Percentiles rank a stretch among this genome's conserved stretches.
These are phyloP conservation scores for Himalopsyche anomala DNA, from an alignment of 2,888 invertebrate genomes.

Conservation along the genomic window DNA sequence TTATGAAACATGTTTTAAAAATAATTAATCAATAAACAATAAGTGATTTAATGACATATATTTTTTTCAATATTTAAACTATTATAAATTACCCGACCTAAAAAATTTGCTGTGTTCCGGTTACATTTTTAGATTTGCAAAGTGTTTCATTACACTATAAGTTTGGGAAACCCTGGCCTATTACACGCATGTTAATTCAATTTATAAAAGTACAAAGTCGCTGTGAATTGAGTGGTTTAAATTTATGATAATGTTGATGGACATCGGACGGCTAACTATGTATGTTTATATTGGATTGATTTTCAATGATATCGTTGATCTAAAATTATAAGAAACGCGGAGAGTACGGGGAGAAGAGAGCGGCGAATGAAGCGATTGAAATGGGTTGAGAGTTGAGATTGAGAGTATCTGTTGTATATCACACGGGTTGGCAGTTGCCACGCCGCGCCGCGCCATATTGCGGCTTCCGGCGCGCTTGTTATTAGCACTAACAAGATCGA, in stretches of 20 bases:
- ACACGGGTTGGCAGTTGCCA: slow-evolving; percentile 8
- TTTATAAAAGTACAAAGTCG: no score
- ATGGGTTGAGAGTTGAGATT: background rate
- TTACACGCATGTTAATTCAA: no score
- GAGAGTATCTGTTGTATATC: slow-evolving; percentile 14
- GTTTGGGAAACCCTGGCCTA: no score
- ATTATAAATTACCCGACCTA: no score
- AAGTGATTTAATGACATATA: no score
- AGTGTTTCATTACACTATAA: no score
- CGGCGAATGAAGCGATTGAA: background rate
- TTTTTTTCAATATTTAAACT: no score
- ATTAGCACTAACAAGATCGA: slow-evolving; percentile 16
- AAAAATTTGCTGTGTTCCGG: no score
- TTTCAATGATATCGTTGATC: background rate
- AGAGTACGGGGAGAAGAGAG: background rate
- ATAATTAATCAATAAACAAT: no score
- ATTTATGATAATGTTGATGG: background rate
- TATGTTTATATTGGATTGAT: slow-evolving; percentile 8
- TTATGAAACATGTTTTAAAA: no score
- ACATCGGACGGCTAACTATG: background rate
- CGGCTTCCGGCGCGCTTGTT: slow-evolving; percentile 31
- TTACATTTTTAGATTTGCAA: no score
- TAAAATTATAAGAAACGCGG: background rate
- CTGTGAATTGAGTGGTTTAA: no score
- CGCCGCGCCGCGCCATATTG: slow-evolving; percentile 20